Evolutionary conservation across 2,113 vertebrate species (phyloP), one percentile per base, ranked within the genome.

Genomic region (Oryzias melastigma): DNA sequence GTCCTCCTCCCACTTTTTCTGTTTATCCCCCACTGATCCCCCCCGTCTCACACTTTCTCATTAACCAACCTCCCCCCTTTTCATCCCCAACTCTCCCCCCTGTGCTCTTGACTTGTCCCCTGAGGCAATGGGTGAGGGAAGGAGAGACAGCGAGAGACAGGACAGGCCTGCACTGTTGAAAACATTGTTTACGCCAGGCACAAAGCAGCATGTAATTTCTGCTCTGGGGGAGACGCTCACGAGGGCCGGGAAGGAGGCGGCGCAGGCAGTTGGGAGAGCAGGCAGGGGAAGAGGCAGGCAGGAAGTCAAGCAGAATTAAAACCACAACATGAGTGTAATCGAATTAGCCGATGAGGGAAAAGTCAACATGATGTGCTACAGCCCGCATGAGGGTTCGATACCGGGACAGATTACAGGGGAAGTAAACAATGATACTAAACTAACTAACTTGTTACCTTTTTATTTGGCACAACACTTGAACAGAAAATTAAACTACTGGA

Each of bases 161-260:
- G 80, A 87, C 82, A 74, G 75, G 73, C 75, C 82, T 58, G 72
- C 77, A 71, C 83, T 73, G 80, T 82, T 87, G 83, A 87, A 89
- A 85, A 86, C 80, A 87, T 72, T 86, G 86, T 89, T 88, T 88
- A 88, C 61, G 67, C 80, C 85, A 77, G 65, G 76, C 80, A 83
- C 79, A 84, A 81, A 85, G 84, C 81, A 82, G 77, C 82, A 80
- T 87, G 85, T 90, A 77, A 88, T 90, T 88, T 86, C 78, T 83
- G 81, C 88, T 82, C 57, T 19, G 61, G 58, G 83, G 78, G 79
- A 80, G 87, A 83, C 77, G 78, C 80, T 78, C 77, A 62, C 63
- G 71, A 57, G 61, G 58, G 71, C 61, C 2, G 13, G 54, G 66
- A 44, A 61, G 65, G 66, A 62, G 80, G 51, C 58, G 70, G 52